phyloP scores from a whole-genome alignment of 1,140 invertebrate genomes.

The Littorina saxatilis region DNA sequence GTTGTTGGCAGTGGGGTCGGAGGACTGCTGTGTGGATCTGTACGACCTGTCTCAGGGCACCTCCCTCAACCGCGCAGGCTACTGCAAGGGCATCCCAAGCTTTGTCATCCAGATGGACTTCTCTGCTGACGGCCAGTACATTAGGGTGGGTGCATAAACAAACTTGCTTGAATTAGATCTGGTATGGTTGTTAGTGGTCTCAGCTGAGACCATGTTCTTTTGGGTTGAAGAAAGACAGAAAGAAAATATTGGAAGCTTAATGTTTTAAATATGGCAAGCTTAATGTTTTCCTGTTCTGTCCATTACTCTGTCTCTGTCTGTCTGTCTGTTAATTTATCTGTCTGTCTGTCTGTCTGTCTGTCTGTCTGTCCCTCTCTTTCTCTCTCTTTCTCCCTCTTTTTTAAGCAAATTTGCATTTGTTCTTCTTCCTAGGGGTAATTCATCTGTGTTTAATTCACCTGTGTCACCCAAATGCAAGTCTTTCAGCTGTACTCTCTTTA shows the following conservation, averaged over 20 bases:
- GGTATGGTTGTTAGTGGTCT: not conserved
- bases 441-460: too few species aligned
- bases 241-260: not conserved
- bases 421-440: not conserved
- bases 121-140: slow-evolving; percentile 72
- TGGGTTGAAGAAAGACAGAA: not conserved
- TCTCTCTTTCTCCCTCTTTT: not conserved
- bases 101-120: slow-evolving; percentile 76
- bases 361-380: too few species aligned
- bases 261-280: not conserved
- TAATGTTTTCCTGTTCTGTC: not conserved
- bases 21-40: slow-evolving; percentile 74
- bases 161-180: too few species aligned
- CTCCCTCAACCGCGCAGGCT: slow-evolving; percentile 65
- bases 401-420: not conserved
- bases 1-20: slow-evolving; percentile 72
- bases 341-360: too few species aligned
- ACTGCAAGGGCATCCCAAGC: slow-evolving; percentile 73
- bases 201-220: too few species aligned
- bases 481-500: too few species aligned
- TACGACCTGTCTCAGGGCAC: slow-evolving; percentile 71
- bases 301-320: not conserved
- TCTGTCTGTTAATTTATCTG: too few species aligned
- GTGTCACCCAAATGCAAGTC: too few species aligned
- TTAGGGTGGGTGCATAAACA: slow-evolving; percentile 67